Evolutionary conservation across 2,888 invertebrate genomes (phyloP), one percentile per base, ranked within the genome.

Genomic region (Cryptosula pallasiana): DNA sequence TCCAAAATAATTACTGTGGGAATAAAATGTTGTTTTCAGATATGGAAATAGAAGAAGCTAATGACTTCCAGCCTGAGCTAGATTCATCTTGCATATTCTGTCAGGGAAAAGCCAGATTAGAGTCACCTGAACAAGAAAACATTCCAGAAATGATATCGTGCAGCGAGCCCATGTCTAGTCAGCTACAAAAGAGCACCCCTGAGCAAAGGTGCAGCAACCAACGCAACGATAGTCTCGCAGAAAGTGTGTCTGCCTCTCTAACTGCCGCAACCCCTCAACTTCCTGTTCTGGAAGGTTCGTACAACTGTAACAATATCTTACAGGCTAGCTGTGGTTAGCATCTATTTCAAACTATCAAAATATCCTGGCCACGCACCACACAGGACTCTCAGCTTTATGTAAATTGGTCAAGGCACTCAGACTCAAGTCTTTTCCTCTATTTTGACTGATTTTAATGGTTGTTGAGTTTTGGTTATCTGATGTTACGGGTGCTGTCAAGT

Each of bases 21-120:
- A n/a, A n/a, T n/a, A n/a, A n/a, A n/a, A n/a, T n/a, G n/a, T 3
- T 63, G 3, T 57, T 32, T 63, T 5, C 32, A 63, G 63, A 63
- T 63, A 63, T 63, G 63, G 63, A 63, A 32, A 63, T 32, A 63
- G 63, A 63, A 3, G 63, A 63, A 63, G 32, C 27, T 2, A 32
- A 63, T 16, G 63, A 63, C 32, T 63, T 63, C 32, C 2, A 32
- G n/a, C 2, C 20, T 63, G 2, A 3, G 13, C 2, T 2, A 32
- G 32, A 27, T 3, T 32, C 63, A 5, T 16, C 27, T 25, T 63
- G 63, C 63, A 63, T 63, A 27, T 63, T 32, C 32, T 63, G 63
- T 34, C 25, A 63, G 5, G 63, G 63, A 27, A 63, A 63, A 32
- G 13, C 63, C 20, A 34, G 29, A 29, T 16, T 25, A 63, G 63